phyloP scores from a whole-genome alignment of 2,797 vertebrate species.

The Trachurus trachurus region DNA sequence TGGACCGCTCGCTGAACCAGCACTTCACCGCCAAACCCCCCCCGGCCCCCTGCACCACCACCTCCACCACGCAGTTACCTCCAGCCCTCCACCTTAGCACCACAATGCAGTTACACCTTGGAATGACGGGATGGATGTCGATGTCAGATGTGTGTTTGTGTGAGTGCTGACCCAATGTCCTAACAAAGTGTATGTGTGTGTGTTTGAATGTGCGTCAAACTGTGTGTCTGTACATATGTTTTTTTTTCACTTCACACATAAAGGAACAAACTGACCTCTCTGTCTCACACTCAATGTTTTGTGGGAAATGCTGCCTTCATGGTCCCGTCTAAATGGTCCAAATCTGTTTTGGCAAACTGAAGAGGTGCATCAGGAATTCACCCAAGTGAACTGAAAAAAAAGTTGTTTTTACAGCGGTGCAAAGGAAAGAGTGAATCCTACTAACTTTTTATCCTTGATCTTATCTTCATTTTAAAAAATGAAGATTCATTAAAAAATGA shows the following conservation, averaged over 20 bases:
- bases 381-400: constrained; percentile 9
- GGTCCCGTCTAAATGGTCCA: constrained; percentile 7
- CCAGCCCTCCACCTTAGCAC: constrained; percentile 31
- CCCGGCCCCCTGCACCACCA: constrained; percentile 38
- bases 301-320: constrained; percentile 43
- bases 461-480: not conserved
- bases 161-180: not conserved
- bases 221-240: constrained; percentile 52
- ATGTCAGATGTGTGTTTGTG: constrained; percentile 17
- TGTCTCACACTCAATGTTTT: constrained; percentile 29
- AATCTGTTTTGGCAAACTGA: constrained; percentile 19
- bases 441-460: not conserved
- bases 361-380: constrained; percentile 14
- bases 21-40: constrained; percentile 75
- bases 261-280: constrained; percentile 41
- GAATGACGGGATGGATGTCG: constrained; percentile 23
- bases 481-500: not conserved
- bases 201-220: constrained; percentile 40
- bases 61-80: constrained; percentile 8
- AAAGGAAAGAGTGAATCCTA: not conserved
- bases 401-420: not conserved
- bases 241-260: constrained; percentile 53
- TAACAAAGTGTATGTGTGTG: not conserved
- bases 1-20: constrained; percentile 84
- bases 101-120: constrained; percentile 55